Base-by-base conservation (phyloP, 2,113 vertebrate species). In the Cariama cristata region DNA sequence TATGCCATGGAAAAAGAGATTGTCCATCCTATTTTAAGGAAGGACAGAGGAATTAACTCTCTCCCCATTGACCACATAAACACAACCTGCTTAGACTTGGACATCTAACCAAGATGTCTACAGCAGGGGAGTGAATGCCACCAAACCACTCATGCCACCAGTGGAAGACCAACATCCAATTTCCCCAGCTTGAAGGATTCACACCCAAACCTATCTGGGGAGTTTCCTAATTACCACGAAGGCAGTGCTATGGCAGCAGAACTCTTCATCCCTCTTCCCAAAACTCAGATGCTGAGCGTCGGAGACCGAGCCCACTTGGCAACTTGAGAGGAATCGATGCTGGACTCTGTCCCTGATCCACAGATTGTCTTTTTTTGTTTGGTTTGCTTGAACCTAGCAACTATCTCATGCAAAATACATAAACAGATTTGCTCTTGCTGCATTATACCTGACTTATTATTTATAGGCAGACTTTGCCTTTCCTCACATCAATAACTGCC, bases 341-440 rank as follows among this genome's bases (percentile, higher is more conserved):
- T 62, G 45, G 9, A 47, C 67, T 49, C 1, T 0, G 27, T 16
- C 32, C 30, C 27, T 76, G 33, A 80, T 47, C 17, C 1, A 0
- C 6, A 35, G 35, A 62, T 76, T 26, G 52, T 32, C 49, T 56
- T 56, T 28, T 55, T 33, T 49, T 52, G 14, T 55, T 86, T 15
- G 3, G 24, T n/a, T 91, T 92, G 49, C 59, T 86, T 74, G 63
- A 92, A 77, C 28, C 52, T 55, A 1, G 3, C 26, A 50, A 74
- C 50, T 69, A 18, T 26, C 75, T 93, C 60, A 80, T 88, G 68
- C 53, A 92, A 96, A 94, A 95, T 62, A 33, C 83, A 86, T 58
- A 28, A 89, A 44, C 20, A 69, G n/a, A 67, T 71, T 88, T 88
- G 44, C 22, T 87, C 49, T 60, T 35, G 26, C 83, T 95, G 79